Base-by-base conservation (phyloP, 2,113 vertebrate genomes). In the Rissa tridactyla region DNA sequence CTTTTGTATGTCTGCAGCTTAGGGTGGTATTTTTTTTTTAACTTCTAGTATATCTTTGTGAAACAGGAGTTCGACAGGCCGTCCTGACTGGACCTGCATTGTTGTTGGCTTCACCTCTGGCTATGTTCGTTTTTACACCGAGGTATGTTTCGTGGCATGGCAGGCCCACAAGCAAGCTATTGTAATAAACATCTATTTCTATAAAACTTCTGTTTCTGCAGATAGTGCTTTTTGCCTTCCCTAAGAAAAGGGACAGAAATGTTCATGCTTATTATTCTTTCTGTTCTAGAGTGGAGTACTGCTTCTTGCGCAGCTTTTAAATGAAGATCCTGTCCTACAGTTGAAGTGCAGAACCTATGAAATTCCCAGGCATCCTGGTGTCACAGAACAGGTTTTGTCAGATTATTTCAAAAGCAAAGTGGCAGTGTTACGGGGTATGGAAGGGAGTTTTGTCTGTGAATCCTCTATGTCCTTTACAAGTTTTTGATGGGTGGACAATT, bases 271-370 rank as follows among this genome's bases (percentile, higher is more conserved):
- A 2, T 55, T 78, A 6, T 86, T 84, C 26, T 93, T 97, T 92
- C 93, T 96, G 46, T 93, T 76, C 4, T 96, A 99, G 99, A 99
- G 72, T 20, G 99, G 99, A 11, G 99, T 99, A 51, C 98, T 99
- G 71, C 98, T 99, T 66, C 98, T 99, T 86, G 98, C 99, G 29
- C 99, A 99, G 96, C 98, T 99, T 86, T 97, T 99, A 94, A 99
- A 99, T 15, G 99, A 99, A 96, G 99, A 99, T 94, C 98, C 98
- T 4, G 99, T 99, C 7, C 94, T 99, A 32, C 98, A 99, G 95
- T 98, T 99, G 16, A 99, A 99, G 95, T 99, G 99, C 98, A 99
- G 99, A 91, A 99, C 99, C 22, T 99, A 99, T 38, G 99, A 99
- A 97, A 99, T 99, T 96, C 99, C 99, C 29, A 98, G 99, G 14